These are phyloP conservation scores for Chaetorhynchus papuensis DNA, from an alignment of 2,113 vertebrate species.

Conservation along the genomic window DNA sequence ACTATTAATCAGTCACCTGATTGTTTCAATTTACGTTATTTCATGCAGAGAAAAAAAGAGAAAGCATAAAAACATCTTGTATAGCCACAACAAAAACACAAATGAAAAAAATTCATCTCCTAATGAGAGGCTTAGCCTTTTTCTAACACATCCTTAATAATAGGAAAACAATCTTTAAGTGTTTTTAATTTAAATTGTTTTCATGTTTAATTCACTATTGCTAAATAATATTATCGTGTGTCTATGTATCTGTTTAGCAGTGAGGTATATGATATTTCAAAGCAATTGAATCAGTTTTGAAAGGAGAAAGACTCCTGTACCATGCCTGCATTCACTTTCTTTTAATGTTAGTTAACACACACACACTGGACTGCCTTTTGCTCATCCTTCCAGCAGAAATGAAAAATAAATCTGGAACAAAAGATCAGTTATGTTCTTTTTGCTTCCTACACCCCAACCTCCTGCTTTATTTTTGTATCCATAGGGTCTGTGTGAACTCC, in stretches of 20 bases:
- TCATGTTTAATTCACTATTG: slow-evolving; percentile 11
- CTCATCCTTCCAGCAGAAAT: slow-evolving; percentile 6
- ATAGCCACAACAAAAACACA: neutral
- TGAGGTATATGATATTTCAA: neutral
- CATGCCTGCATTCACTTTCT: neutral
- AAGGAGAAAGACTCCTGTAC: neutral
- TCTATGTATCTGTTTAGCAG: neutral
- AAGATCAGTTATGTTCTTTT: neutral
- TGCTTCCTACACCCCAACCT: slow-evolving; percentile 14
- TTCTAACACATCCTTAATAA: neutral
- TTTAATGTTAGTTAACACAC: neutral
- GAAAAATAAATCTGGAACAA: neutral
- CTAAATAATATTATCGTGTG: neutral
- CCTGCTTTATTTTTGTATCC: neutral
- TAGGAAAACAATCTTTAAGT: slow-evolving; percentile 12
- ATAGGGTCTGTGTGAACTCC: neutral
- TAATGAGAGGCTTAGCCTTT: slow-evolving; percentile 26
- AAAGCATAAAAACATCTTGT: neutral
- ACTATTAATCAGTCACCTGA: slow-evolving; percentile 1
- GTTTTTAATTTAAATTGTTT: slow-evolving; percentile 39
- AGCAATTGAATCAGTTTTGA: slow-evolving; percentile 16
- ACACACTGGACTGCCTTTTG: neutral
- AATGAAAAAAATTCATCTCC: slow-evolving; percentile 26
- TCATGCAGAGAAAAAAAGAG: neutral
- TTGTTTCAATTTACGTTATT: slow-evolving; percentile 4